phyloP scores from a whole-genome alignment of 2,113 vertebrate genomes.

The Glaucomys volans region DNA sequence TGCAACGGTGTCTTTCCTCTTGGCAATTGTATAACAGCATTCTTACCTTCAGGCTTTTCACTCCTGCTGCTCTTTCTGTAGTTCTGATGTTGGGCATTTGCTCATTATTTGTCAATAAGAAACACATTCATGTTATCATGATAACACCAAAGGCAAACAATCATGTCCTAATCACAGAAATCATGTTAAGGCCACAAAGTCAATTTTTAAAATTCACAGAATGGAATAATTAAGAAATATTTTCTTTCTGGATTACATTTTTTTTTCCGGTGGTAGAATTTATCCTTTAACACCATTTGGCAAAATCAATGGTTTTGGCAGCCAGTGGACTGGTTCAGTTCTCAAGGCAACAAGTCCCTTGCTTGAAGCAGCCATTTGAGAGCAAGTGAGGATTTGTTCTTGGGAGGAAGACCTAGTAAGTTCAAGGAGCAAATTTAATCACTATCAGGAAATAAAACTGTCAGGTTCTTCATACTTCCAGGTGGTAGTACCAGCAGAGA shows the following conservation, averaged over 20 bases:
- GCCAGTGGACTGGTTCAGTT: conserved; percentile 69
- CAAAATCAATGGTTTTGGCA: conserved; percentile 69
- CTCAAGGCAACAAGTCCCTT: conserved; percentile 73
- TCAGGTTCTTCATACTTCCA: conserved; percentile 71
- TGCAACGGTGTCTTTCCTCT: conserved; percentile 38
- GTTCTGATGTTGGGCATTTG: conserved; percentile 69
- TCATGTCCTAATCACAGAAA: conserved; percentile 69
- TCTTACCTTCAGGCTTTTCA: conserved; percentile 78
- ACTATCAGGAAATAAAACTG: conserved; percentile 64
- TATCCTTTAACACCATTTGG: conserved; percentile 71
- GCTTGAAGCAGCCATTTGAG: conserved; percentile 77
- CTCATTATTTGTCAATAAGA: conserved; percentile 75
- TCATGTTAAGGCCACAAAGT: conserved; percentile 67
- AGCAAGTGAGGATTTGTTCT: conserved; percentile 76
- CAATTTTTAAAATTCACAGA: conserved; percentile 56
- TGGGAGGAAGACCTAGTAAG: conserved; percentile 73
- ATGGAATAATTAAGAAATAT: conserved; percentile 56
- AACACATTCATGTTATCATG: conserved; percentile 77
- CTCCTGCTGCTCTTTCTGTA: conserved; percentile 71
- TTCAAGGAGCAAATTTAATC: conserved; percentile 76
- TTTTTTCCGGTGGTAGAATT: conserved; percentile 39
- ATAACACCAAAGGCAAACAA: conserved; percentile 66
- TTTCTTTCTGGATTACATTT: conserved; percentile 74
- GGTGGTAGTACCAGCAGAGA: conserved; percentile 65
- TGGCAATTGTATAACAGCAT: conserved; percentile 45